Conservation (phyloP, 2,797 vertebrate species). For the Serranus cabrilla region DNA sequence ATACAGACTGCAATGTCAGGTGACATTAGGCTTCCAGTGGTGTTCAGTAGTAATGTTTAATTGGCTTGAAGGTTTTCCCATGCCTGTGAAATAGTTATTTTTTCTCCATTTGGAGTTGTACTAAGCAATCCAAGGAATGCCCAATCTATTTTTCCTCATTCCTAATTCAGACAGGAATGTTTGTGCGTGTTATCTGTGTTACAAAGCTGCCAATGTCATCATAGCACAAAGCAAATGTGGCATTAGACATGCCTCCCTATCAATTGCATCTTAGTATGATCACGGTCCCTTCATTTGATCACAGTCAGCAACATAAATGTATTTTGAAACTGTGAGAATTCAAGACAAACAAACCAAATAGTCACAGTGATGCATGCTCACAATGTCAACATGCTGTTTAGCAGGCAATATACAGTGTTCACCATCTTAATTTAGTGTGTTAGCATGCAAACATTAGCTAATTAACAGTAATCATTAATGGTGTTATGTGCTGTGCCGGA, state of each 20-base stretch:
- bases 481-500: no score
- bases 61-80: slow-evolving; percentile 22
- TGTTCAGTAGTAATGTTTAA: slow-evolving; percentile 1
- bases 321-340: neutral
- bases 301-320: neutral
- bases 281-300: neutral
- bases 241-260: neutral
- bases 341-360: neutral
- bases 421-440: neutral
- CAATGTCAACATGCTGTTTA: neutral
- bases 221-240: neutral
- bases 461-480: neutral
- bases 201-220: neutral
- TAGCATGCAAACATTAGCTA: neutral
- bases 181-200: neutral
- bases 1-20: slow-evolving; percentile 10
- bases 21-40: neutral
- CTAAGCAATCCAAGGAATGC: neutral
- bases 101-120: slow-evolving; percentile 1
- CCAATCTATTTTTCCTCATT: neutral
- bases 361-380: neutral
- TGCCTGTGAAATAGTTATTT: slow-evolving; percentile 15
- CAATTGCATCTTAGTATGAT: neutral
- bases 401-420: neutral
- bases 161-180: neutral